Evolutionary conservation across 2,888 invertebrate genomes (phyloP), one percentile per base, ranked within the genome.

Genomic region (Heliconius aoede): DNA sequence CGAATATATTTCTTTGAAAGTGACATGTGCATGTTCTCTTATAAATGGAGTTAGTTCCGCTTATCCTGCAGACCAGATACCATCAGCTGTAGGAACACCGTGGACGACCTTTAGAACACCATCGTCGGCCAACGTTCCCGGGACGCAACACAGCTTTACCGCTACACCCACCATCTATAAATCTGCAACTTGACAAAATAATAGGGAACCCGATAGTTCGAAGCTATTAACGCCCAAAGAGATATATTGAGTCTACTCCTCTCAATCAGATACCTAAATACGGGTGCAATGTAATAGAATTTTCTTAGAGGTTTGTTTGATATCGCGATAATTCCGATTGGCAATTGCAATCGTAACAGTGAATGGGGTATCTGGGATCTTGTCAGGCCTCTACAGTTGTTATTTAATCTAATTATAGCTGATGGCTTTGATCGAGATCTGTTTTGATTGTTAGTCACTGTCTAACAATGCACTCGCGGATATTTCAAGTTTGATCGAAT

Each of bases 181-280:
- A 94, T 94, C 89, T 87, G 86, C 87, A 82, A 85, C 93, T 93
- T 93, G 94, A 94, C 94, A 94, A 94, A 94, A 94, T 94, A 94
- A 94, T 94, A 93, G 90, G 86, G 88, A 21, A 88, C 87, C 84
- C 90, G 91, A 91, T 92, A 89, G 88, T 89, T 89, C 88, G 86
- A 86, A 86, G 91, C 93, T 91, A 94, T 94, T 94, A 94, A 94
- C 94, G 94, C 92, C 91, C 86, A 84, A 85, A 86, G 91, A 93
- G 94, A 94, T 94, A 94, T 94, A 94, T 93, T 90, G 91, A 88
- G 86, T 88, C 88, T 89, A 85, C 88, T 89, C 90, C 84, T 90
- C 91, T 91, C 93, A 91, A 93, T 94, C 93, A 92, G 94, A 93
- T 94, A 92, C 91, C 90, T 93, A 91, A 92, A 93, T 93, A 92